Base-by-base conservation (phyloP, 2,113 vertebrate genomes). In the Macheiramphus alcinus region DNA sequence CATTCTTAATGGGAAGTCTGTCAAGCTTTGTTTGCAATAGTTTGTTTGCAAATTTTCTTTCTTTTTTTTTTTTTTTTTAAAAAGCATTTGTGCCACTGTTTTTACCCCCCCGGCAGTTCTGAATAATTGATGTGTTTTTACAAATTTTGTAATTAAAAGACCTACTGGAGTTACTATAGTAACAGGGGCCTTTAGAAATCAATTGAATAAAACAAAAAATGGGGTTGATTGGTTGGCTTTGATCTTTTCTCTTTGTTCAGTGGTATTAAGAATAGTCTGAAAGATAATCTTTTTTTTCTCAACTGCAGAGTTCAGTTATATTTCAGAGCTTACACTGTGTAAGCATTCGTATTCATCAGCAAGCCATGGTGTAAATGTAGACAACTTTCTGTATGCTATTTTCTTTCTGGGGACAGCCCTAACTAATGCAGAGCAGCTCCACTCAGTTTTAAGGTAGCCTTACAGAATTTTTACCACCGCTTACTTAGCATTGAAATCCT, bases 111-210 rank as follows among this genome's bases (percentile, higher is more conserved):
- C 9, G 83, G 76, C 85, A 81, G n/a, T 62, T 70, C 53, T 79
- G 73, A 88, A 78, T 95, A 96, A 93, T 45, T 73, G 66, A 96
- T 90, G 74, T 1, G 5, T 61, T 94, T 91, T 92, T 94, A 92
- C 80, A 85, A 94, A 87, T 96, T 97, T 95, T 76, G 73, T 94
- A 91, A 97, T 97, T 96, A 93, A 93, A 94, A 89, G 93, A 72
- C 65, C 61, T 89, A 53, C 88, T 90, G 66, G 78, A 94, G 94
- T 94, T 96, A 93, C 96, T 94, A 96, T 97, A 97, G 96, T 84
- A 97, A 97, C 97, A 15, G 62, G 5, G 45, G 73, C 70, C 91
- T 97, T 92, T 72, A 84, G 84, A 95, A 95, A 96, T 86, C 68
- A 90, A 94, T 52, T 70, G 45, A 86, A 67, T 71, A 88, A 94